phyloP scores from a whole-genome alignment of 2,113 vertebrate genomes.

The Gulo gulo region DNA sequence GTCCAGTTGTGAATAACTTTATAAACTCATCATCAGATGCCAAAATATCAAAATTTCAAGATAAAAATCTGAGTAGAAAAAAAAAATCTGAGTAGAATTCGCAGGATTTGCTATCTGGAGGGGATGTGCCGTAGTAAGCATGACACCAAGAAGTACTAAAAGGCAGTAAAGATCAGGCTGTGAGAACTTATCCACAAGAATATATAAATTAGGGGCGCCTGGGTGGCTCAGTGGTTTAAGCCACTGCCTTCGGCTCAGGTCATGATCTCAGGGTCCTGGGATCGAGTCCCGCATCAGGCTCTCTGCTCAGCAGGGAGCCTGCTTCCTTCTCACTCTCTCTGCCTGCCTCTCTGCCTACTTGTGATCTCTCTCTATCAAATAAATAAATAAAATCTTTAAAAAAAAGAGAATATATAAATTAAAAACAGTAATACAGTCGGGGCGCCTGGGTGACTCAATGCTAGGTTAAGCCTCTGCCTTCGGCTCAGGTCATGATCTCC shows the following conservation, averaged over 20 bases:
- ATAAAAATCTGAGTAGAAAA: background rate
- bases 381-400: no score
- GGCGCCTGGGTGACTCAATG: no score
- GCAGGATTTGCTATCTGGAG: background rate
- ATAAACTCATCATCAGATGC: background rate
- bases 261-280: no score
- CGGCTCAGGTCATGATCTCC: no score
- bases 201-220: background rate
- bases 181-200: background rate
- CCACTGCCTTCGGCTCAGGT: no score
- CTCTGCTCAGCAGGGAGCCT: no score
- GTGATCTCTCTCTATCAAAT: no score
- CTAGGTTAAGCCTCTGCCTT: no score
- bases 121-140: background rate
- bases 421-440: background rate
- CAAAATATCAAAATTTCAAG: conserved; percentile 35
- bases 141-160: conserved; percentile 33
- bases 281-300: no score
- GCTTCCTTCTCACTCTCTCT: no score
- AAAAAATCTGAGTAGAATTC: background rate
- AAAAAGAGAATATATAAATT: background rate
- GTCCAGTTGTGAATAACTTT: background rate
- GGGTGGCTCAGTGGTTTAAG: no score
- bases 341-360: no score
- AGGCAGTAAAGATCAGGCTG: background rate